Evolutionary conservation across 1,140 invertebrate species (phyloP), one percentile per base, ranked within the genome.

Genomic region (Solen grandis): DNA sequence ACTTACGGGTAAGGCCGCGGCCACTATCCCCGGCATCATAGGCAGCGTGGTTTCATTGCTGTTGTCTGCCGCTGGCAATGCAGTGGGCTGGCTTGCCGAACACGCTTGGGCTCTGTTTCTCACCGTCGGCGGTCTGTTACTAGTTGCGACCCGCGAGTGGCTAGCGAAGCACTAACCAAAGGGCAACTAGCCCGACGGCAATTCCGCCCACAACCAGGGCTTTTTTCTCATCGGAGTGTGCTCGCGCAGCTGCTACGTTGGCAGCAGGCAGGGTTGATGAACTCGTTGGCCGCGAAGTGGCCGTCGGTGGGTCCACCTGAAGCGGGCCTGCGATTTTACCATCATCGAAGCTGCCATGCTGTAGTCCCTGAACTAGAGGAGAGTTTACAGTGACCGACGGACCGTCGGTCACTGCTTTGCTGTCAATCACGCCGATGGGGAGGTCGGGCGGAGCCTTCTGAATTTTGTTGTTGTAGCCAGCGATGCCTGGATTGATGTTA

Each of bases 401-500:
- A n/a, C 55, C 55, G n/a, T 5, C 5, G n/a, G n/a, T 57, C 5
- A 57, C 55, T 10, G n/a, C 55, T 8, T 57, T 5, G 22, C 5
- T 57, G 55, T 57, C 8, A 57, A n/a, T n/a, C n/a, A n/a, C n/a
- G n/a, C 55, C 8, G 8, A 57, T 13, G 5, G 5, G 55, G 8
- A 57, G 8, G 55, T 65, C 50, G 31, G 5, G 0, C 8, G n/a
- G n/a, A n/a, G n/a, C n/a, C n/a, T n/a, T n/a, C n/a, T n/a, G n/a
- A n/a, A n/a, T n/a, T n/a, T n/a, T n/a, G n/a, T 65, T 52, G 35
- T 69, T 77, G 55, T 82, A 60, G 55, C 68, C 68, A 14, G 54
- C 52, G 14, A 25, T 5, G 5, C 76, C 25, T 19, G 19, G 50
- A 4, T 8, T 25, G 19, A 77, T 52, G 5, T 46, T 33, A 14